A percentile compares a stretch with the other conserved stretches of the same genome.
Evolutionary conservation across 2,797 vertebrate species (phyloP).

Genomic region (Esox masquinongy): DNA sequence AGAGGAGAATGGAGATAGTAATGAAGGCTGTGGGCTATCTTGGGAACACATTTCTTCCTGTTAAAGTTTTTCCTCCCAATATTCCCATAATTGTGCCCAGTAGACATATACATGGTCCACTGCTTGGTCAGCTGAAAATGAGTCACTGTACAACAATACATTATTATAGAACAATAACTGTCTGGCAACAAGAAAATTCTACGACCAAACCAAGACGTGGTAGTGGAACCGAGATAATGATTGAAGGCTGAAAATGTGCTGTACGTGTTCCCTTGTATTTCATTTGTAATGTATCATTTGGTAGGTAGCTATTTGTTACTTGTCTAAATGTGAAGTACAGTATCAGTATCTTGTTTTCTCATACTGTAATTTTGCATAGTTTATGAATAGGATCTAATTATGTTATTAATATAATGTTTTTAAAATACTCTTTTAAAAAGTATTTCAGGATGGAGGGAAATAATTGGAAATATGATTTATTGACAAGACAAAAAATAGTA

Average conservation of each 20-base stretch:
- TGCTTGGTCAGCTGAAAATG: not conserved
- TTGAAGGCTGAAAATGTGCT: no score
- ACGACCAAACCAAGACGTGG: not conserved
- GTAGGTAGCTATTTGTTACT: not conserved
- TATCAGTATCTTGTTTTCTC: not conserved
- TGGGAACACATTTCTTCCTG: not conserved
- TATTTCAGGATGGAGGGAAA: not conserved
- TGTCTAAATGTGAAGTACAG: not conserved
- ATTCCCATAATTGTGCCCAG: not conserved
- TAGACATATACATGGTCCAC: not conserved
- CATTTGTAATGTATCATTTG: not conserved
- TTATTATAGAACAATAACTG: not conserved
- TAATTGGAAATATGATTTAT: not conserved
- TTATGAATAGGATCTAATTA: not conserved
- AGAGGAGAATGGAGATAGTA: not conserved
- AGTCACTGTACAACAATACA: not conserved
- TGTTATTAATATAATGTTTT: no score
- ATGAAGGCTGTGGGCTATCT: constrained; percentile 4
- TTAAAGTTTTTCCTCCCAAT: not conserved
- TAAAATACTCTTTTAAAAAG: not conserved
- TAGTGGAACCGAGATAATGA: not conserved
- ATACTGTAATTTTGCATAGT: no score
- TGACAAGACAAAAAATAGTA: not conserved
- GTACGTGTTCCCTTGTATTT: not conserved
- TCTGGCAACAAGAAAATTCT: not conserved